Evolutionary conservation across 2,888 invertebrate genomes (phyloP), one percentile per base, ranked within the genome.

Genomic region (Papilio protenor): DNA sequence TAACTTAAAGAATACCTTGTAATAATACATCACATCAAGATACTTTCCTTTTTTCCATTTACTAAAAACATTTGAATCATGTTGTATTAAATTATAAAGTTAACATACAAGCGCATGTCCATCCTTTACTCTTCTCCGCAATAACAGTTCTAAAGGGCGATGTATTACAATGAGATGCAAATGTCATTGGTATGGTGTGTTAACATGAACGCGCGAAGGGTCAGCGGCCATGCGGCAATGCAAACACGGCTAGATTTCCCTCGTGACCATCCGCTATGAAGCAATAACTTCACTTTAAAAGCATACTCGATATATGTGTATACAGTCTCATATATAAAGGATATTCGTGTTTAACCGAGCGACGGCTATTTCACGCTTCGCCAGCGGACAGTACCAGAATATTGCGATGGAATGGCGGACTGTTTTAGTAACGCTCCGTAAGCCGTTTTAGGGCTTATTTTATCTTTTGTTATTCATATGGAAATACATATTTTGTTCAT

Each of bases 151-250:
- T 92, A 92, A 93, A 91, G 90, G 71, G 71, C 57, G 72, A 75
- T 92, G 88, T 89, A 87, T 89, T 86, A 91, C 90, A 92, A 92
- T 92, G 91, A 93, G 88, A 93, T 93, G 94, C 91, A 93, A 93
- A 94, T 93, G 92, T 90, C 85, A 90, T 90, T 89, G 88, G 87
- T 87, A 90, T 86, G 82, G 89, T 86, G 87, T 88, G 88, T 90
- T 90, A 91, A 90, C 87, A 83, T 86, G 85, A 84, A 80, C 85
- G 85, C 84, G 83, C 81, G 84, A 83, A 85, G 92, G 93, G 93
- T 93, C 92, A 92, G 88, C 87, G 81, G 84, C 87, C 88, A 90
- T 89, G 88, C 87, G 81, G 84, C 87, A 88, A 90, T 89, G 90
- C 90, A 92, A 91, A 92, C 91, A 87, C 85, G 83, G 82, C 84